phyloP scores from a whole-genome alignment of 2,888 invertebrate genomes.

The Philhelius pedissequus region DNA sequence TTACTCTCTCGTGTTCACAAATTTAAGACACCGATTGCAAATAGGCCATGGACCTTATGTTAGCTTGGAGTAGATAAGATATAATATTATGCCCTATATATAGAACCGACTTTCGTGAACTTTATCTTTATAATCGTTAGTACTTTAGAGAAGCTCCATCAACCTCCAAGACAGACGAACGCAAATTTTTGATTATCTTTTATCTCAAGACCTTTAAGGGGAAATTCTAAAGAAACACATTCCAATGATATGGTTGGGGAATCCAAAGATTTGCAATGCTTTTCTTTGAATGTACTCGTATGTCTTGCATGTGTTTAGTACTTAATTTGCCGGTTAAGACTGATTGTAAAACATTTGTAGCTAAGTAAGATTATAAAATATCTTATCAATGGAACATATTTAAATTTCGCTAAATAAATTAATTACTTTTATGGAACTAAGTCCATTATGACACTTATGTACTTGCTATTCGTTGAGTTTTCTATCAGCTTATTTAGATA shows the following conservation, averaged over 20 bases:
- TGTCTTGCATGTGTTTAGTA: not conserved
- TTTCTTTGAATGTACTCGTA: not conserved
- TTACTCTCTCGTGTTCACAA: too few relatives aligned
- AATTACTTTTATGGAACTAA: not conserved
- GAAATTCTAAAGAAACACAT: too few relatives aligned
- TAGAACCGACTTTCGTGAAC: too few relatives aligned
- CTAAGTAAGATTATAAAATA: not conserved
- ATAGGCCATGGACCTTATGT: too few relatives aligned
- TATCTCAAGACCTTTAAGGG: too few relatives aligned
- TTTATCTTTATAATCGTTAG: too few relatives aligned
- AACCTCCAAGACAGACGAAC: too few relatives aligned
- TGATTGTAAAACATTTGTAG: not conserved
- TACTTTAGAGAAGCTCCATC: too few relatives aligned
- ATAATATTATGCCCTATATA: too few relatives aligned
- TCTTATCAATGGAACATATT: constrained; percentile 4
- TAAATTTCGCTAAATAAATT: not conserved
- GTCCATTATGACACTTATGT: not conserved
- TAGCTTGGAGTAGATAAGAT: too few relatives aligned
- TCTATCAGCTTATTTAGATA: not conserved
- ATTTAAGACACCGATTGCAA: too few relatives aligned
- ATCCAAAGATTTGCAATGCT: not conserved
- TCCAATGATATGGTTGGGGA: not conserved
- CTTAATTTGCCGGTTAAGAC: not conserved
- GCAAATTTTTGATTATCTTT: too few relatives aligned
- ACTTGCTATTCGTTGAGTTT: not conserved